A percentile compares a stretch with the other conserved stretches of the same genome.
Evolutionary conservation across 2,888 invertebrate genomes (phyloP).

Genomic region (Aporophyla nigra): DNA sequence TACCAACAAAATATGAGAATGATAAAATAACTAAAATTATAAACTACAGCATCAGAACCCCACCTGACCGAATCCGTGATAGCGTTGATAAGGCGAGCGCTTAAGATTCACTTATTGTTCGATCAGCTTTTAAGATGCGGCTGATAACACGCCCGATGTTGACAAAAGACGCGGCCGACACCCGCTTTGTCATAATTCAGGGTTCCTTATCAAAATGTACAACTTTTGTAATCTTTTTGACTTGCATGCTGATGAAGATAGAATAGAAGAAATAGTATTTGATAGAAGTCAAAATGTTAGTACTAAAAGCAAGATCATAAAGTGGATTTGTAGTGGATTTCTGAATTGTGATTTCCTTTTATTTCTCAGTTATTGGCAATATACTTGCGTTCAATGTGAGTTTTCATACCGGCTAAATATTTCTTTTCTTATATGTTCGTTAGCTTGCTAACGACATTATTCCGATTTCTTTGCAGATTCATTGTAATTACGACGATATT

Average conservation of each 20-base stretch:
- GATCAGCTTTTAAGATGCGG: constrained; percentile 86
- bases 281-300: not conserved
- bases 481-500: not conserved
- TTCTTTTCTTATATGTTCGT: not conserved
- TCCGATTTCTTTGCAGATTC: not conserved
- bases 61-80: constrained; percentile 71
- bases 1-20: not conserved
- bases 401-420: not conserved
- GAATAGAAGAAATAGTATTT: not conserved
- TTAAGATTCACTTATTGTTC: constrained; percentile 90
- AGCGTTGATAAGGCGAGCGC: constrained; percentile 85
- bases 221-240: constrained; percentile 1
- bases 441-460: not conserved
- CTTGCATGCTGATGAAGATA: not conserved
- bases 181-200: constrained; percentile 82
- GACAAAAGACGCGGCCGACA: constrained; percentile 86
- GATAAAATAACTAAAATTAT: not conserved
- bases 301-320: not conserved
- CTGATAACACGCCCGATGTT: constrained; percentile 85
- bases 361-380: not conserved
- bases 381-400: not conserved
- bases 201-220: constrained; percentile 68
- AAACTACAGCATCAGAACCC: constrained; percentile 58
- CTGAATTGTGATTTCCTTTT: not conserved
- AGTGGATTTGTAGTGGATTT: not conserved